Evolutionary conservation across 2,113 vertebrate genomes (phyloP), one percentile per base, ranked within the genome.

Genomic region (Pitta sordida): DNA sequence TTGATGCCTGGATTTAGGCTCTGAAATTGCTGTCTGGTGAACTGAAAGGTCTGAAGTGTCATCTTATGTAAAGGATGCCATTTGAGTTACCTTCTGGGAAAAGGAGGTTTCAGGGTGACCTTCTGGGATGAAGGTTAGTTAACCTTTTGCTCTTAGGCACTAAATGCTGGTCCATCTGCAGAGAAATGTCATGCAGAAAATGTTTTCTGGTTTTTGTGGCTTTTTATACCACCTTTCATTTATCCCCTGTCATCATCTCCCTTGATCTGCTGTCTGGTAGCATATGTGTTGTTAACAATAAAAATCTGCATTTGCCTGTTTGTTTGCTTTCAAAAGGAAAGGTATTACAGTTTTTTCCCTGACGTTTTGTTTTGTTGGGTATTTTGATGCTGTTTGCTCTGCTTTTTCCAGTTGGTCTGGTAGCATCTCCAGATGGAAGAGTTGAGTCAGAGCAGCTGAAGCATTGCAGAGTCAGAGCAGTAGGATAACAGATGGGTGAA

Each of bases 371-470:
- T 91, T 93, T 2, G 1, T 18, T 92, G 92, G 69, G 67, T 37
- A 52, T 89, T 83, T 91, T 78, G 58, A 71, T 91, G 77, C 70
- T 87, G 41, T 74, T 94, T 90, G 89, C 93, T 88, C 86, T 91
- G 81, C 93, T 91, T 96, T 96, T 94, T 91, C 89, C 94, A 92
- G 86, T 94, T 96, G 94, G 75, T 96, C 78, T 94, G 84, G 82
- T 95, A 91, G 78, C 82, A 86, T 95, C 70, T 94, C 91, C 95
- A 94, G 93, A 92, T 96, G 96, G 95, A 92, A 83, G 87, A 92
- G 70, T 89, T 96, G 96, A 95, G 93, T 95, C 94, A 96, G 91
- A 95, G 86, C 85, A 93, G 91, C 90, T 94, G 90, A 95, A 95
- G 67, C 83, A 73, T 79, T 91, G 37, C 71, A 73, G 67, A 95